Conservation (phyloP, 2,888 invertebrate species). For the Cremastobaeus sp. region DNA sequence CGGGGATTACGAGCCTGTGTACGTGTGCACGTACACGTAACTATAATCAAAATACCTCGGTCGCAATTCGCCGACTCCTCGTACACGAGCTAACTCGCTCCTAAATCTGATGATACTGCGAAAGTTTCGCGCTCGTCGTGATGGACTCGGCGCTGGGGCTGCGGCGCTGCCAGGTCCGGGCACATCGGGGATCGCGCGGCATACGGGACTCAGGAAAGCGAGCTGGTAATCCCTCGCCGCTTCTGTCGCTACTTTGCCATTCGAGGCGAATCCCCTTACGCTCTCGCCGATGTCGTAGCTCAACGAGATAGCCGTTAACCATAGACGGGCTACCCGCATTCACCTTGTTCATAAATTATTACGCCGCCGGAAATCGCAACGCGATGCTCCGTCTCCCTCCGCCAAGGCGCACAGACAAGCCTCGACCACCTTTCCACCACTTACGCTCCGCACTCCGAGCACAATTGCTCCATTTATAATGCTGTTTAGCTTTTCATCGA, state of each 20-base stretch:
- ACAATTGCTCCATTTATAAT: conserved; percentile 46
- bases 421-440: too few species aligned
- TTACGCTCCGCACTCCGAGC: conserved; percentile 20
- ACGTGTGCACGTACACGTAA: neutral
- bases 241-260: conserved; percentile 47
- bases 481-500: conserved; percentile 43
- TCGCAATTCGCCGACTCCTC: conserved; percentile 9
- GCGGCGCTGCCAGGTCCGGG: conserved; percentile 8
- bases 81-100: conserved; percentile 6
- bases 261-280: conserved; percentile 41
- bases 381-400: conserved; percentile 10
- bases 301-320: conserved; percentile 54
- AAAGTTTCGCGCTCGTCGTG: conserved; percentile 38
- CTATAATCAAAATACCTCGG: conserved; percentile 17
- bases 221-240: conserved; percentile 43
- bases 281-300: conserved; percentile 39
- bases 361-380: conserved; percentile 48
- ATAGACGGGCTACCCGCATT: conserved; percentile 51
- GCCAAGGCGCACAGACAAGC: neutral
- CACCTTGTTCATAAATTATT: conserved; percentile 51
- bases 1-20: neutral
- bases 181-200: conserved; percentile 27
- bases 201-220: conserved; percentile 50
- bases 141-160: conserved; percentile 38
- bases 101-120: conserved; percentile 48